Conservation (phyloP, 2,888 invertebrate species). For the Brachylomia viminalis region DNA sequence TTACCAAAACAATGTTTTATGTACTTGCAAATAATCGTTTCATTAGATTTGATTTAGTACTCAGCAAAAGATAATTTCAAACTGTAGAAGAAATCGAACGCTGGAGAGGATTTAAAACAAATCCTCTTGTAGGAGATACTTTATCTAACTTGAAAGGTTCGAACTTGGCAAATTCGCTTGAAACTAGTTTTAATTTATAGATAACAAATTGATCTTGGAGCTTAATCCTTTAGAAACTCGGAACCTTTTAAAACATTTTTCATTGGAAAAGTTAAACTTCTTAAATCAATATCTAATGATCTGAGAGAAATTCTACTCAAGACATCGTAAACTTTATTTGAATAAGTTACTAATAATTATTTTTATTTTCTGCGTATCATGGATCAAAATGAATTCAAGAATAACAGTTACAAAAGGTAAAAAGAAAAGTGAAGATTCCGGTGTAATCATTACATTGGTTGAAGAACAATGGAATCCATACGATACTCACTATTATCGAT, state of each 20-base stretch:
- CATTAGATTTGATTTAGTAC: no score
- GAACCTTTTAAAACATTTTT: conserved; percentile 22
- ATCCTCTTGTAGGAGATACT: conserved; percentile 21
- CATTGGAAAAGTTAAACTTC: conserved; percentile 18
- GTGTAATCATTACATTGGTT: conserved; percentile 55
- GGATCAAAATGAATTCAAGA: conserved; percentile 47
- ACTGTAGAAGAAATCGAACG: background rate
- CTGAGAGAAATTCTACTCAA: conserved; percentile 2
- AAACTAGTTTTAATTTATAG: conserved; percentile 41
- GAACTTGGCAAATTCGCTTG: conserved; percentile 28
- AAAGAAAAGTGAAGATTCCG: conserved; percentile 61
- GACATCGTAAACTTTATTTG: background rate
- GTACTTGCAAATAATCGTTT: no score
- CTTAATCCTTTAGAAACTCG: conserved; percentile 35
- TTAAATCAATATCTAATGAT: conserved; percentile 14
- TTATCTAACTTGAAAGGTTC: conserved; percentile 23
- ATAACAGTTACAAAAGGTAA: conserved; percentile 47
- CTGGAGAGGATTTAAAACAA: conserved; percentile 11
- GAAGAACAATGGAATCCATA: conserved; percentile 66
- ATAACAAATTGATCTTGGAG: conserved; percentile 48
- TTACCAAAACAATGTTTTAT: no score
- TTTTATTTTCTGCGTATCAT: conserved; percentile 36
- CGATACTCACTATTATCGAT: conserved; percentile 62
- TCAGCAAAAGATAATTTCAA: conserved; percentile 26
- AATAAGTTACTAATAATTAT: conserved; percentile 7